Conservation (phyloP, 2,797 vertebrate genomes). For the Eutrigla gurnardus region DNA sequence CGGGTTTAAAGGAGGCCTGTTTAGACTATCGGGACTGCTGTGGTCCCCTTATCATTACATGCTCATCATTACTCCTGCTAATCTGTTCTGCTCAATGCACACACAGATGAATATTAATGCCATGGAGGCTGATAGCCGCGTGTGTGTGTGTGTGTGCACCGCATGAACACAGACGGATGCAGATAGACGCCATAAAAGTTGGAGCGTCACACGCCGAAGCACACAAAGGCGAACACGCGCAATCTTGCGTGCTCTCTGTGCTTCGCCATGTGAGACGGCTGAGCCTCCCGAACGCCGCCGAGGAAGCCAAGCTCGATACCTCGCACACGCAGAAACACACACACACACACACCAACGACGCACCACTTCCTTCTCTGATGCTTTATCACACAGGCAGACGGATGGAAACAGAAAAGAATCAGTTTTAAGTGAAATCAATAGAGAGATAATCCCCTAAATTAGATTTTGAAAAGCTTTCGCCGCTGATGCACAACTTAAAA, state of each 20-base stretch:
- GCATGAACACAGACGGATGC: slow-evolving; percentile 68
- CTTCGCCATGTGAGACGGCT: slow-evolving; percentile 60
- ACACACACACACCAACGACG: slow-evolving; percentile 11
- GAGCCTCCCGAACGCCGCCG: slow-evolving; percentile 56
- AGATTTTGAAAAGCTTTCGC: slow-evolving; percentile 82
- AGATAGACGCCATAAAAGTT: slow-evolving; percentile 61
- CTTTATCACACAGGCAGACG: slow-evolving; percentile 67
- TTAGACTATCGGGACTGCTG: slow-evolving; percentile 73
- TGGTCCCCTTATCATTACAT: slow-evolving; percentile 81
- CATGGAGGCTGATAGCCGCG: slow-evolving; percentile 72
- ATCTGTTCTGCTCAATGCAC: slow-evolving; percentile 81
- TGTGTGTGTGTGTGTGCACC: slow-evolving; percentile 27
- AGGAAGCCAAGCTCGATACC: slow-evolving; percentile 50
- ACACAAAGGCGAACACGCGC: slow-evolving; percentile 45
- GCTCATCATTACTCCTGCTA: slow-evolving; percentile 82
- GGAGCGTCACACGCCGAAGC: slow-evolving; percentile 19
- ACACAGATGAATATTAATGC: slow-evolving; percentile 82
- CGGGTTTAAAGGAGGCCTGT: slow-evolving; percentile 75
- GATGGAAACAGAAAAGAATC: slow-evolving; percentile 73
- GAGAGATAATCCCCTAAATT: slow-evolving; percentile 86
- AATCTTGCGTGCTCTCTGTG: slow-evolving; percentile 30
- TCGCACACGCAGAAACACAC: slow-evolving; percentile 37
- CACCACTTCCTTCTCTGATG: slow-evolving; percentile 40
- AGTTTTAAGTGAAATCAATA: slow-evolving; percentile 86
- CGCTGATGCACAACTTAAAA: slow-evolving; percentile 73